A percentile compares a stretch with the other conserved stretches of the same genome.
Evolutionary conservation across 2,888 invertebrate genomes (phyloP).

Genomic region (Drosophila pseudotalamancana): DNA sequence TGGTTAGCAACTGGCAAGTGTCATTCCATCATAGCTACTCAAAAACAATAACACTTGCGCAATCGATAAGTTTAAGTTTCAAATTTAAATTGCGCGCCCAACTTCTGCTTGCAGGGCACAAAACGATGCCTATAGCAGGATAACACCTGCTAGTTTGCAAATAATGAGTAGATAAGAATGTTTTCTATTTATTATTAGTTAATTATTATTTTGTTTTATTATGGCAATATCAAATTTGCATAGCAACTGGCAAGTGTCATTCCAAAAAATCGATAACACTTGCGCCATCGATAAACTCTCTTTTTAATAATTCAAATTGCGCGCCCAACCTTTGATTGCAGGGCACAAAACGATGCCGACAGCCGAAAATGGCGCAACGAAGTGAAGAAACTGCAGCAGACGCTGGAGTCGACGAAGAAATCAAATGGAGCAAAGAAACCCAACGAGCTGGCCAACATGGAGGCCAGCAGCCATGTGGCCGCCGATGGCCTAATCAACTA

Average conservation of each 20-base stretch:
- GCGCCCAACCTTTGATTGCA: conserved; percentile 37
- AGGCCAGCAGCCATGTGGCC: conserved; percentile 52
- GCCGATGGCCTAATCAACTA: conserved; percentile 75
- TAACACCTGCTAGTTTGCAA: no score
- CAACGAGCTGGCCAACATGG: conserved; percentile 48
- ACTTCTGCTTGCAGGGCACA: conserved; percentile 84
- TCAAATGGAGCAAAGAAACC: conserved; percentile 62
- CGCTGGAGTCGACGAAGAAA: conserved; percentile 85
- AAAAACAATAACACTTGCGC: background rate
- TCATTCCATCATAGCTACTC: background rate
- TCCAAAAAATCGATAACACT: background rate
- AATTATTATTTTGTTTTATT: no score
- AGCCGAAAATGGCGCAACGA: conserved; percentile 87
- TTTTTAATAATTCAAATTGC: conserved; percentile 1
- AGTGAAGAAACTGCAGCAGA: conserved; percentile 86
- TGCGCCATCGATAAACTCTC: background rate
- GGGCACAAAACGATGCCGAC: conserved; percentile 87
- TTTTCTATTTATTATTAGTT: no score
- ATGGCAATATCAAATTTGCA: no score
- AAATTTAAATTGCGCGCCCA: background rate
- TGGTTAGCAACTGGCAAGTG: background rate
- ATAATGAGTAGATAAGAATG: no score
- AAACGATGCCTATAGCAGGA: conserved; percentile 86
- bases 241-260: background rate
- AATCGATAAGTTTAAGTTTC: background rate